Evolutionary conservation across 1,140 invertebrate species (phyloP).

Genomic region (Glomeris maerens): DNA sequence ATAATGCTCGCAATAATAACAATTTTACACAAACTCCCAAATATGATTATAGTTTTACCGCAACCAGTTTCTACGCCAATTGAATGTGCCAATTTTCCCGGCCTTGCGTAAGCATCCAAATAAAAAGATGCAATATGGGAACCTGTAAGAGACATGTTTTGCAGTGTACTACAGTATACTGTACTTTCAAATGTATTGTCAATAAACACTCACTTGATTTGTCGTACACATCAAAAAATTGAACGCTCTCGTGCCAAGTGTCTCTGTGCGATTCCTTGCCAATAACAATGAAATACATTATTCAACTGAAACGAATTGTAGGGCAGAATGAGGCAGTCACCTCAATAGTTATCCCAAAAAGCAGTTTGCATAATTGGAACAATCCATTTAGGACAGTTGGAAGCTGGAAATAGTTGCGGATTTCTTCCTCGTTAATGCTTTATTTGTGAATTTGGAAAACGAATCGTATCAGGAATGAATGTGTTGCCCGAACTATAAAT

Average conservation of each 20-base stretch:
- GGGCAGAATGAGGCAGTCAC: conserved; percentile 14
- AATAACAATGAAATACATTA: conserved; percentile 6
- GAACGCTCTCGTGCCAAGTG: conserved; percentile 71
- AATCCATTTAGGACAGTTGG: conserved; percentile 57
- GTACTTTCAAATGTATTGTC: conserved; percentile 3
- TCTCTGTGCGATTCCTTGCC: too few relatives aligned
- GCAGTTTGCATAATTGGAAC: conserved; percentile 51
- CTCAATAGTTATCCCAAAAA: conserved; percentile 72
- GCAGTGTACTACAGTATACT: not conserved
- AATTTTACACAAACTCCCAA: conserved; percentile 5
- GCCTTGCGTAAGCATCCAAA: conserved; percentile 22
- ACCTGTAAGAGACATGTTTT: conserved; percentile 19
- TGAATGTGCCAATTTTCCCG: conserved; percentile 33
- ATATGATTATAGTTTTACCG: conserved; percentile 20
- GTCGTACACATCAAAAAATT: conserved; percentile 66
- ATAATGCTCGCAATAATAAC: conserved; percentile 13
- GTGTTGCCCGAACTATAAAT: too few relatives aligned
- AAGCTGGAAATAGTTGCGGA: conserved; percentile 70
- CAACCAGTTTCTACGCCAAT: conserved; percentile 35
- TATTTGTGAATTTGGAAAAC: too few relatives aligned
- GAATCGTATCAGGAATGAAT: too few relatives aligned
- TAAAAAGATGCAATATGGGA: conserved; percentile 17
- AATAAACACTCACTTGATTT: conserved; percentile 34
- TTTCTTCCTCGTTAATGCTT: conserved; percentile 50
- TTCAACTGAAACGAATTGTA: conserved; percentile 3